Percentiles rank a stretch among this genome's conserved stretches.
phyloP scores from a whole-genome alignment of 1,140 invertebrate genomes.

The Dryas iulia region DNA sequence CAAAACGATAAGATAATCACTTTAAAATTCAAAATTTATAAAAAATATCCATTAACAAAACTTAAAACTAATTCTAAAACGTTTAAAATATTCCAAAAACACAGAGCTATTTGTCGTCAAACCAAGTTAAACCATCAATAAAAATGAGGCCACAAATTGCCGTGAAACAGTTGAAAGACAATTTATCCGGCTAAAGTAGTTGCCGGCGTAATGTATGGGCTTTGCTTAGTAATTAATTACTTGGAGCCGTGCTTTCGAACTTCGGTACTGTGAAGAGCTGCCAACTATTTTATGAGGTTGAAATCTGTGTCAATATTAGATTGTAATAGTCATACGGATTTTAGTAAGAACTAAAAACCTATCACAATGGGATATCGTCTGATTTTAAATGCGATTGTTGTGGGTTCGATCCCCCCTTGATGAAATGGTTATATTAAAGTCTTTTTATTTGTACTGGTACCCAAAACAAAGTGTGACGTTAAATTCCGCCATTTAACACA shows the following conservation, averaged over 20 bases:
- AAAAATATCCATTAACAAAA: too few species aligned
- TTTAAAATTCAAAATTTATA: too few species aligned
- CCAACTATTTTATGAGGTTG: background rate
- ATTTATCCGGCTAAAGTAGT: constrained; percentile 33
- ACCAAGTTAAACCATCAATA: constrained; percentile 25
- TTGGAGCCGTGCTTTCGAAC: background rate
- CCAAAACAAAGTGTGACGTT: too few species aligned
- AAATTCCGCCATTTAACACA: too few species aligned
- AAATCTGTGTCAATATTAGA: background rate
- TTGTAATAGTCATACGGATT: background rate
- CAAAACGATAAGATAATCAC: too few species aligned
- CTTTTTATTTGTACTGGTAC: too few species aligned
- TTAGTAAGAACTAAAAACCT: too few species aligned
- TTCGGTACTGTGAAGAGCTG: background rate
- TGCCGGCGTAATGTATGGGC: constrained; percentile 28
- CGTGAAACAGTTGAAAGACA: constrained; percentile 32
- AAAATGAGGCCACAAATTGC: constrained; percentile 31
- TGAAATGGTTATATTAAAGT: too few species aligned
- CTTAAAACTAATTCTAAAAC: background rate
- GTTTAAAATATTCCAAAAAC: background rate
- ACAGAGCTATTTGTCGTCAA: background rate
- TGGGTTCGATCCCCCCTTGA: too few species aligned
- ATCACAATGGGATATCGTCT: too few species aligned
- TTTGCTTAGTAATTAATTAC: constrained; percentile 36
- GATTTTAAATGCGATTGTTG: too few species aligned